Percentiles rank a stretch among this genome's conserved stretches.
Evolutionary conservation across 2,888 invertebrate species (phyloP).

Genomic region (Oxyteleia sp.): DNA sequence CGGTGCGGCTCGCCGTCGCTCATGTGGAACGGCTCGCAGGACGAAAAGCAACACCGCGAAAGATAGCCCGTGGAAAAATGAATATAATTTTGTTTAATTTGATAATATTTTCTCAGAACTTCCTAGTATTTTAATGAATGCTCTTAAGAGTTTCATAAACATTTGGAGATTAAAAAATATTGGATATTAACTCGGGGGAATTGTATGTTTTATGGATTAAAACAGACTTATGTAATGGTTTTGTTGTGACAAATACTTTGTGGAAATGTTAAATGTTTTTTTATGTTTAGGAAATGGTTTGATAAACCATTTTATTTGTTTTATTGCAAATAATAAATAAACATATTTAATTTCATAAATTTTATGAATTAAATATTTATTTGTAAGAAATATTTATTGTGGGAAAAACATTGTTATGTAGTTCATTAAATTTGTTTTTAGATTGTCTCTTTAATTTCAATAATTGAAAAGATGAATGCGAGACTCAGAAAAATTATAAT

Average conservation of each 20-base stretch:
- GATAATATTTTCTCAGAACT: conserved; percentile 52
- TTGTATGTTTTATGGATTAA: conserved; percentile 17
- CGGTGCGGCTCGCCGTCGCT: conserved; percentile 71
- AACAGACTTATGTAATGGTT: conserved; percentile 40
- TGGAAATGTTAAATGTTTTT: conserved; percentile 29
- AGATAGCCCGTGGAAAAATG: conserved; percentile 61
- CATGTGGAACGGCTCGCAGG: conserved; percentile 67
- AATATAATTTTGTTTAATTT: conserved; percentile 60
- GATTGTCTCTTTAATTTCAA: too few species aligned
- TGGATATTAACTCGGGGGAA: conserved; percentile 35
- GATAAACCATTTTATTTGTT: too few species aligned
- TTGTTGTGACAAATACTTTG: conserved; percentile 17
- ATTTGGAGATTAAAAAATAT: conserved; percentile 8
- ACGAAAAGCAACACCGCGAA: conserved; percentile 60
- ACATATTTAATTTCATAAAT: too few species aligned
- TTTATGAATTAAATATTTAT: too few species aligned
- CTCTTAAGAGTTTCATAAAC: conserved; percentile 42
- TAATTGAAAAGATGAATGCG: too few species aligned
- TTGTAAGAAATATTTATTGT: too few species aligned
- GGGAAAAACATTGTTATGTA: too few species aligned
- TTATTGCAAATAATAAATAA: too few species aligned
- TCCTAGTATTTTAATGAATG: conserved; percentile 50
- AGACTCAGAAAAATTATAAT: too few species aligned
- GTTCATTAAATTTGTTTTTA: too few species aligned
- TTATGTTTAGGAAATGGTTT: too few species aligned